Evolutionary conservation across 2,888 invertebrate species (phyloP).

Genomic region (Leucophora obtusa): DNA sequence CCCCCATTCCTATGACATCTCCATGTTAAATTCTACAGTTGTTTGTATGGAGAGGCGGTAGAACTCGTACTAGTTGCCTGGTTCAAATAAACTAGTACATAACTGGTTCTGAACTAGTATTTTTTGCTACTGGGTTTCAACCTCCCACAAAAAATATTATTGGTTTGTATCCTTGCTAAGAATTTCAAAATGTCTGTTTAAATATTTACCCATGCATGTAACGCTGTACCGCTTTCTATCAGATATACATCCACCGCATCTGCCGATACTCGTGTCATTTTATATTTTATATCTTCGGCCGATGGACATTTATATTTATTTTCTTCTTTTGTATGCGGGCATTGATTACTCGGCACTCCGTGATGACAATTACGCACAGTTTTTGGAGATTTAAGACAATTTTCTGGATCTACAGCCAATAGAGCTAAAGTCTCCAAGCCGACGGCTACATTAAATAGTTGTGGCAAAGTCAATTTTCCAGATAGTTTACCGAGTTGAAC

Average conservation of each 20-base stretch:
- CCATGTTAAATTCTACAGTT: too few relatives aligned
- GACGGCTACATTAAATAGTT: conserved; percentile 91
- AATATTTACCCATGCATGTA: conserved; percentile 87
- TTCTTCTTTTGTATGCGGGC: conserved; percentile 84
- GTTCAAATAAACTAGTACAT: too few relatives aligned
- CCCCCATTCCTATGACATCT: too few relatives aligned
- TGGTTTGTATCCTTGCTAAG: too few relatives aligned
- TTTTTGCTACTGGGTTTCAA: too few relatives aligned
- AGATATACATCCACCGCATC: conserved; percentile 94
- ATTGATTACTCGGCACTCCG: conserved; percentile 85
- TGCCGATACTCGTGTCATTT: conserved; percentile 92
- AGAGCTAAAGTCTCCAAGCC: conserved; percentile 93
- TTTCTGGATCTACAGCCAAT: conserved; percentile 92
- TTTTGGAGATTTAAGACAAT: conserved; percentile 90
- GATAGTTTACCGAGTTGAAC: conserved; percentile 95
- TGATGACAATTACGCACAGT: conserved; percentile 89
- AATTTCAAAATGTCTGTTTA: too few relatives aligned
- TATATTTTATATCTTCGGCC: conserved; percentile 93
- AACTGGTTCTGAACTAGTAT: too few relatives aligned
- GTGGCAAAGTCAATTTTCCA: conserved; percentile 93
- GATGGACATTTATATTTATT: conserved; percentile 88
- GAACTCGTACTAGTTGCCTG: too few relatives aligned
- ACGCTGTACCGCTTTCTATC: conserved; percentile 91
- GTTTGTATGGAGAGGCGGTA: too few relatives aligned
- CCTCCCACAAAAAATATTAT: too few relatives aligned